Evolutionary conservation across 2,888 invertebrate genomes (phyloP), one percentile per base, ranked within the genome.

Genomic region (Eupithecia insigniata): DNA sequence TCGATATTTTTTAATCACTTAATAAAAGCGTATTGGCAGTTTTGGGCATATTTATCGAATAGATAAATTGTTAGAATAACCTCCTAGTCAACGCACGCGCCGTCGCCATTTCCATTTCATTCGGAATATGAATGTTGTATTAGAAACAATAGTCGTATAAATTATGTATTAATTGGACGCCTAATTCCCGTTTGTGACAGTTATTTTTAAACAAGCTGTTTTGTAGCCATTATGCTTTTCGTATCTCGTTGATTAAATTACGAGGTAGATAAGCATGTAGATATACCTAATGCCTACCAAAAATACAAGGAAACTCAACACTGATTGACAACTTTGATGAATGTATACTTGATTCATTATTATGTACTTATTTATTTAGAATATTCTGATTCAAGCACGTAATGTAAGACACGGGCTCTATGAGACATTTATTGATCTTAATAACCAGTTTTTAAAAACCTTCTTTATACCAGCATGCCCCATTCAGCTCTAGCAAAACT

Each of bases 31-130:
- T 51, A 22, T 0, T 10, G 22, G 22, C 2, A 26, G 26, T 26
- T 55, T 51, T 26, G 55, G 55, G 22, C 22, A 51, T 26, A 55
- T 55, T 55, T 55, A 2, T 55, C 55, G 55, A 55, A 55, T 55
- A 12, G 26, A 55, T 55, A 26, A 26, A 26, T 14, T 4, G 26
- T 55, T 26, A 55, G 55, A 55, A 55, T 55, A 14, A 12, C 55
- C 55, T 55, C 55, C 14, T 26, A 14, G 55, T 65, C 62, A 60
- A 51, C 61, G 76, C 78, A 77, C 76, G 76, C 72, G 36, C 46
- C 51, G 64, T 1, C 46, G n/a, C 51, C 55, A 55, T 55, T 55
- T 68, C 46, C 60, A 66, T 6, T 39, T 28, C 26, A 66, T 55
- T 69, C 34, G 8, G 62, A 71, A 71, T 67, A 67, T 64, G 62